Conservation (phyloP, 1,140 invertebrate species). For the Epicauta chinensis region DNA sequence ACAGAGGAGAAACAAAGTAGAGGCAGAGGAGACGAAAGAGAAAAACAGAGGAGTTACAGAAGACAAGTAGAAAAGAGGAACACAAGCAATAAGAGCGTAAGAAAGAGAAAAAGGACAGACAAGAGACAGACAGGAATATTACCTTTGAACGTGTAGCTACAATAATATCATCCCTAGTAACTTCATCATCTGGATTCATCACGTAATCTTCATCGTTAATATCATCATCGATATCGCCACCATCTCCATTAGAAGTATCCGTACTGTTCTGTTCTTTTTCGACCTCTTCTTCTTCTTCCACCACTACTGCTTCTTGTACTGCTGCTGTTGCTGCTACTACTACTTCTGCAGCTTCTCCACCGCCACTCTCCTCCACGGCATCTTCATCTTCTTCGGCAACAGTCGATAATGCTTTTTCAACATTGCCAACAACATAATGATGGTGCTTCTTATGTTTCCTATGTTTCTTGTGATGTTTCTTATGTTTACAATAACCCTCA, state of each 20-base stretch:
- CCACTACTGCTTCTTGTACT: constrained; percentile 21
- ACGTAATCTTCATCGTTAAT: constrained; percentile 29
- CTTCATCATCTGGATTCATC: constrained; percentile 39
- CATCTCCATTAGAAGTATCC: not conserved
- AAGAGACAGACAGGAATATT: too few relatives aligned
- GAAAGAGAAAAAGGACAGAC: too few relatives aligned
- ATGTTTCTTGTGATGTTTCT: constrained; percentile 65
- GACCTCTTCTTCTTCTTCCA: constrained; percentile 23
- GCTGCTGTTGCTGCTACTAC: not conserved
- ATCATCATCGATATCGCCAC: constrained; percentile 41
- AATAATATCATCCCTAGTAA: constrained; percentile 36
- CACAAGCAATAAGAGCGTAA: too few relatives aligned
- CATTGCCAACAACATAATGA: constrained; percentile 47
- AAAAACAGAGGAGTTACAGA: too few relatives aligned
- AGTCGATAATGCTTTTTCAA: constrained; percentile 28
- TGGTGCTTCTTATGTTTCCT: constrained; percentile 73
- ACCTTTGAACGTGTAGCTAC: constrained; percentile 27
- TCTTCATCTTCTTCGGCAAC: not conserved
- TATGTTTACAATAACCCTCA: constrained; percentile 60
- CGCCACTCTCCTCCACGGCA: not conserved
- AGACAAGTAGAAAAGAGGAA: too few relatives aligned
- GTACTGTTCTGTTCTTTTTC: not conserved
- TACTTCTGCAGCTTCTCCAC: too few relatives aligned
- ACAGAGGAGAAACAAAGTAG: too few relatives aligned
- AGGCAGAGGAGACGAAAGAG: too few relatives aligned